A percentile compares a stretch with the other conserved stretches of the same genome.
Conservation (phyloP, 2,888 invertebrate species). For the Hipparchia sbordonii region DNA sequence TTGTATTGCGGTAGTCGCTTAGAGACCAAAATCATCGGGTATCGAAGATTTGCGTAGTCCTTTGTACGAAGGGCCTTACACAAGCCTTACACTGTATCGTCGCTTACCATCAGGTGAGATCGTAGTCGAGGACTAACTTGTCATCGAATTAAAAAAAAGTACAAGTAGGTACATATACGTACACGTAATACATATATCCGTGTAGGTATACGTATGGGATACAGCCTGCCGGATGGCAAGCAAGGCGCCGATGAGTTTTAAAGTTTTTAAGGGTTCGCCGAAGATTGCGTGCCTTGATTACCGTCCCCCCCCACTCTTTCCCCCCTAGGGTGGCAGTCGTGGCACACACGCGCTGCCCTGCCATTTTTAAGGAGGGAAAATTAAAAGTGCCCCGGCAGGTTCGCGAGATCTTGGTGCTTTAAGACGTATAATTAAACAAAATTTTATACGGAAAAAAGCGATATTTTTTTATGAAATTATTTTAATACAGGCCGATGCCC, state of each 20-base stretch:
- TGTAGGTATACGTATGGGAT: conserved; percentile 1
- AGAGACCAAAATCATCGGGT: no score
- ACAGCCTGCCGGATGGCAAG: conserved; percentile 31
- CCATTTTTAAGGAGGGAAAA: conserved; percentile 83
- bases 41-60: no score
- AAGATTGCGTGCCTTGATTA: conserved; percentile 86
- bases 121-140: no score
- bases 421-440: conserved; percentile 49
- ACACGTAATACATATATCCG: background rate
- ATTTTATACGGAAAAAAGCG: background rate
- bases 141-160: no score
- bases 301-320: conserved; percentile 52
- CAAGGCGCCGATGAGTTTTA: conserved; percentile 81
- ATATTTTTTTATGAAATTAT: background rate
- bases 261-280: conserved; percentile 85
- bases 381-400: conserved; percentile 72
- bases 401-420: conserved; percentile 64
- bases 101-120: no score
- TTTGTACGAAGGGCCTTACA: no score
- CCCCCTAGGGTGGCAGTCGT: conserved; percentile 55
- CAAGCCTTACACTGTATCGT: no score
- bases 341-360: conserved; percentile 72
- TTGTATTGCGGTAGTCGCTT: no score
- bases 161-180: background rate
- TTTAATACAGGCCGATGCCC: no score